Percentiles rank a stretch among this genome's conserved stretches.
These are phyloP conservation scores for Chrysina gloriosa DNA, from an alignment of 2,888 invertebrate genomes.

Conservation along the genomic window DNA sequence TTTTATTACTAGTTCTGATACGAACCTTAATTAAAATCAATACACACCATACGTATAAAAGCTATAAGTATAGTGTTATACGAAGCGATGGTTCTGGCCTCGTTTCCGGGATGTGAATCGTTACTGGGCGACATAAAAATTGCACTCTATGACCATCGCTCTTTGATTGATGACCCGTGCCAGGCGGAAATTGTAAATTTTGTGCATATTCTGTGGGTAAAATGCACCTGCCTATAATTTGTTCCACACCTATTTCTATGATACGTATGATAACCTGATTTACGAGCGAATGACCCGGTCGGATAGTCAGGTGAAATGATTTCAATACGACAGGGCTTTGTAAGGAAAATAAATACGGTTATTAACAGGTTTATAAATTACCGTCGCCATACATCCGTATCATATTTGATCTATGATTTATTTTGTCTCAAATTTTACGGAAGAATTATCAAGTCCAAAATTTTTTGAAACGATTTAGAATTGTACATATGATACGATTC, in stretches of 20 bases:
- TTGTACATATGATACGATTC: no score
- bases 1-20: no score
- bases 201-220: constrained; percentile 9
- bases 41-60: not conserved
- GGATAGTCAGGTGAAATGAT: not conserved
- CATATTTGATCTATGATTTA: no score
- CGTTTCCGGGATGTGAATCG: constrained; percentile 36
- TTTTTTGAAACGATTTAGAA: no score
- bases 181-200: constrained; percentile 21
- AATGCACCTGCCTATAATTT: not conserved
- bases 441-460: no score
- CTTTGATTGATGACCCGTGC: constrained; percentile 20
- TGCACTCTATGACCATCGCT: constrained; percentile 3
- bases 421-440: no score
- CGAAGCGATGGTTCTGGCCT: constrained; percentile 4
- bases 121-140: constrained; percentile 18
- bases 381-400: no score
- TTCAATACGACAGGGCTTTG: not conserved
- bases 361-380: no score
- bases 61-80: not conserved
- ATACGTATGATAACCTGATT: not conserved
- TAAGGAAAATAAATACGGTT: not conserved
- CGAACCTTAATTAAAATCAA: no score
- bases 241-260: not conserved
- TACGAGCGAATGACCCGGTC: not conserved